phyloP scores from a whole-genome alignment of 37 sponge, comb jelly and placozoan genomes.

The Diacarnus erythraeanus region DNA sequence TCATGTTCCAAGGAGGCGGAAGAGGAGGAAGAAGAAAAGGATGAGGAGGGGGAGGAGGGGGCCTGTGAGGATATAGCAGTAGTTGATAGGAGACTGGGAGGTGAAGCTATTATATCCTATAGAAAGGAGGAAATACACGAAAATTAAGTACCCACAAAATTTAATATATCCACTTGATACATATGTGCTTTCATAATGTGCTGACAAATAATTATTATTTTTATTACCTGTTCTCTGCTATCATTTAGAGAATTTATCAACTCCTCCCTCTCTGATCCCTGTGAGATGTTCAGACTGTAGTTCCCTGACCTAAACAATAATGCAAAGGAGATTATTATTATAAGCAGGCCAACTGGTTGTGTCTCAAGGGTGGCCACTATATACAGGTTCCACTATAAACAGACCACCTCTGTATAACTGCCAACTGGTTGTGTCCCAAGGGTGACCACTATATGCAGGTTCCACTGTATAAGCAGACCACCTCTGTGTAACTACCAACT shows the following conservation, averaged over 20 bases:
- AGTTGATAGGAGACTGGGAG: not conserved
- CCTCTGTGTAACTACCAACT: no score
- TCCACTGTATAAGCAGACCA: no score
- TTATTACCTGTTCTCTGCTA: slow-evolving; percentile 11
- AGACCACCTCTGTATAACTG: no score
- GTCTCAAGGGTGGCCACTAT: no score
- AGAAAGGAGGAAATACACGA: no score
- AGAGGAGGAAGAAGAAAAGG: not conserved
- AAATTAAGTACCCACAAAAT: not conserved
- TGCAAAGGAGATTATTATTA: not conserved
- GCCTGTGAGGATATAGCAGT: not conserved
- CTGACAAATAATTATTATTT: no score
- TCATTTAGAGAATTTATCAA: slow-evolving; percentile 13
- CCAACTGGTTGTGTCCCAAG: no score
- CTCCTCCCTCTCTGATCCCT: not conserved
- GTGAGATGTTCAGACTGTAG: slow-evolving; percentile 1
- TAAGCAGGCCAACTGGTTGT: not conserved
- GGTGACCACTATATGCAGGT: no score
- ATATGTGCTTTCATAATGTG: no score
- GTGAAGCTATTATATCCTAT: not conserved
- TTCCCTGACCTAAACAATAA: slow-evolving; percentile 6
- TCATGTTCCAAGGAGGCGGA: not conserved
- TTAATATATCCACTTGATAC: not conserved
- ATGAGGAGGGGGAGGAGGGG: not conserved
- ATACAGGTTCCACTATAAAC: no score